These are phyloP conservation scores for Sitobion miscanthi DNA, from an alignment of 1,140 invertebrate species.

Conservation along the genomic window DNA sequence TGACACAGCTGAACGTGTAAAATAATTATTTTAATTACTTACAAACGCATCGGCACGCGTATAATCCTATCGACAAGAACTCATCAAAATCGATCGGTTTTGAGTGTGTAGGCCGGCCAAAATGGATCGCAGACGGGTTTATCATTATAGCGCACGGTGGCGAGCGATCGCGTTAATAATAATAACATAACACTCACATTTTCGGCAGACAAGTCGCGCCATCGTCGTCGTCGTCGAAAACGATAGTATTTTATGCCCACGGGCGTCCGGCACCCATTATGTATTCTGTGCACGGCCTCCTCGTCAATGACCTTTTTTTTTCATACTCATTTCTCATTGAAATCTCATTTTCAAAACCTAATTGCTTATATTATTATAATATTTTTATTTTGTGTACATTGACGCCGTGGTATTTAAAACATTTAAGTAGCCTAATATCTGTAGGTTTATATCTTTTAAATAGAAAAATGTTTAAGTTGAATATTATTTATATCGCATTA, in stretches of 20 bases:
- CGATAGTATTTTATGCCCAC: neutral
- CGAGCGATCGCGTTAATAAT: neutral
- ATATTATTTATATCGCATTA: too few relatives aligned
- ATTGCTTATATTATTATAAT: neutral
- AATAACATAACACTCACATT: neutral
- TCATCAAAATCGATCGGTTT: neutral
- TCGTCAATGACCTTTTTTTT: neutral
- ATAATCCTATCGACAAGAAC: neutral
- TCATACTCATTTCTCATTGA: neutral
- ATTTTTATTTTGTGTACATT: neutral
- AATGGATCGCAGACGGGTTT: neutral
- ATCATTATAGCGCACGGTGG: neutral
- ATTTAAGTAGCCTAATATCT: too few relatives aligned
- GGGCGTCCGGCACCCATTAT: neutral
- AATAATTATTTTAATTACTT: slow-evolving; percentile 10
- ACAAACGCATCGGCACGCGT: neutral
- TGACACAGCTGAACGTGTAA: neutral
- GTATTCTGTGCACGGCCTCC: neutral
- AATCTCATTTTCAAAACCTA: neutral
- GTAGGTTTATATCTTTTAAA: too few relatives aligned
- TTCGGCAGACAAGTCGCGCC: neutral
- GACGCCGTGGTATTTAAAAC: too few relatives aligned
- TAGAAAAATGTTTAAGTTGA: too few relatives aligned
- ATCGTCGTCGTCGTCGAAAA: neutral
- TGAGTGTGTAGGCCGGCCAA: neutral